Evolutionary conservation across 1,140 invertebrate species (phyloP), one percentile per base, ranked within the genome.

Genomic region (Myzus persicae): DNA sequence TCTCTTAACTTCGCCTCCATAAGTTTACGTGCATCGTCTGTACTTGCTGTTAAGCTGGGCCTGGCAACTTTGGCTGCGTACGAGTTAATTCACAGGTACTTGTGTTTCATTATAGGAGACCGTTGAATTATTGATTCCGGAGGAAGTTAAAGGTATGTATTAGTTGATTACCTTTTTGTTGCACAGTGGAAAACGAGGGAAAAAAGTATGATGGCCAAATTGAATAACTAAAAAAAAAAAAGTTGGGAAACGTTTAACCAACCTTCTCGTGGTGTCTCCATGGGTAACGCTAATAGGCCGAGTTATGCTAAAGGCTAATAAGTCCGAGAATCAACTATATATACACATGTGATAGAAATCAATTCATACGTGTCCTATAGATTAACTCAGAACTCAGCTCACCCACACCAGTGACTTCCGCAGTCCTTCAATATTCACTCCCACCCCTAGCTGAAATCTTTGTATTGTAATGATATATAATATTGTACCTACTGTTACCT

Each of bases 1-100:
- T 11, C 59, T 14, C 31, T 67, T n/a, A n/a, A n/a, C 18, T 67
- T 67, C n/a, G 14, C 14, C 11, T 0, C 0, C 0, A n/a, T n/a
- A n/a, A 67, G 31, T 67, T 67, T 0, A n/a, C 59, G 14, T n/a
- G n/a, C 4, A 67, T 4, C 4, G 31, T n/a, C 11, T 6, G 4
- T 4, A 11, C 31, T n/a, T 67, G 14, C 4, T n/a, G 14, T n/a
- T n/a, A 67, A 67, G 5, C 5, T n/a, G 14, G 54, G 59, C 1
- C 3, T 2, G 4, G 31, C 18, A 67, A 51, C 48, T 51, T 51
- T 1, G 4, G 48, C 20, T 51, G 0, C 3, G 22, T 67, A 67
- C 59, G 2, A 67, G 14, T 18, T 67, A 6, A n/a, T 67, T 59
- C 8, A 2, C 14, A 67, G 11, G 1, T 59, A 59, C 26, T 8